These are phyloP conservation scores for Pseudorhombus dupliciocellatus DNA, from an alignment of 2,113 vertebrate species.

Conservation along the genomic window DNA sequence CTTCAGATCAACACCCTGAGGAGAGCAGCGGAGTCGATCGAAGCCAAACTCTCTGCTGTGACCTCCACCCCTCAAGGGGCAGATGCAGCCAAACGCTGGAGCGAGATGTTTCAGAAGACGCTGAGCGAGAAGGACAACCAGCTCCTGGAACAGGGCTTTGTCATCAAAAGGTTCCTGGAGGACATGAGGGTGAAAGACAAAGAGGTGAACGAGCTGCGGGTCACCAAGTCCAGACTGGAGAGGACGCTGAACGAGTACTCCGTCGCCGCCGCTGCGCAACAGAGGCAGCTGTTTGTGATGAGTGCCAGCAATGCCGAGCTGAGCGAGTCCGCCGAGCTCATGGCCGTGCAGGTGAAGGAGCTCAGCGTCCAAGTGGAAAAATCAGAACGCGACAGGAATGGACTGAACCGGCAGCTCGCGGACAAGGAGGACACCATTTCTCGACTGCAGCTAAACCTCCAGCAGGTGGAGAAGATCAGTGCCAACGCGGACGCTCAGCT, in stretches of 20 bases:
- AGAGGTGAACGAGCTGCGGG: slow-evolving; percentile 77
- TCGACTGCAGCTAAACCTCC: slow-evolving; percentile 70
- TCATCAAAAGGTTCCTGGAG: slow-evolving; percentile 78
- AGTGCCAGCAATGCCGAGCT: slow-evolving; percentile 79
- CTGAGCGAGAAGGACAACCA: slow-evolving; percentile 85
- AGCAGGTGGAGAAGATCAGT: slow-evolving; percentile 74
- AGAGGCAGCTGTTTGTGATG: slow-evolving; percentile 80
- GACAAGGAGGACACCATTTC: slow-evolving; percentile 66
- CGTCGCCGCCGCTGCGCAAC: slow-evolving; percentile 72
- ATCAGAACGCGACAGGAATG: slow-evolving; percentile 76
- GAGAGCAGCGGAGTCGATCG: slow-evolving; percentile 74
- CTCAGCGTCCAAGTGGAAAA: slow-evolving; percentile 74
- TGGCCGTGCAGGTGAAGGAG: slow-evolving; percentile 70
- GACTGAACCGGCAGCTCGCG: slow-evolving; percentile 70
- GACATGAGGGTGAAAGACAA: slow-evolving; percentile 76
- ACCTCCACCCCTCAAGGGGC: slow-evolving; percentile 77
- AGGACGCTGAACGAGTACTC: slow-evolving; percentile 79
- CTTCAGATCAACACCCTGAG: slow-evolving; percentile 79
- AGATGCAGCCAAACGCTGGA: slow-evolving; percentile 79
- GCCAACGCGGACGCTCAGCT: slow-evolving; percentile 77
- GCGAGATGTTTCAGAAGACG: slow-evolving; percentile 78
- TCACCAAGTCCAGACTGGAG: slow-evolving; percentile 74
- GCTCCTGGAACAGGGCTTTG: slow-evolving; percentile 80
- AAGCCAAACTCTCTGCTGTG: slow-evolving; percentile 80
- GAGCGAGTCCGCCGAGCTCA: slow-evolving; percentile 69